Conservation (phyloP, 2,888 invertebrate genomes). For the Caenorhabditis wallacei region DNA sequence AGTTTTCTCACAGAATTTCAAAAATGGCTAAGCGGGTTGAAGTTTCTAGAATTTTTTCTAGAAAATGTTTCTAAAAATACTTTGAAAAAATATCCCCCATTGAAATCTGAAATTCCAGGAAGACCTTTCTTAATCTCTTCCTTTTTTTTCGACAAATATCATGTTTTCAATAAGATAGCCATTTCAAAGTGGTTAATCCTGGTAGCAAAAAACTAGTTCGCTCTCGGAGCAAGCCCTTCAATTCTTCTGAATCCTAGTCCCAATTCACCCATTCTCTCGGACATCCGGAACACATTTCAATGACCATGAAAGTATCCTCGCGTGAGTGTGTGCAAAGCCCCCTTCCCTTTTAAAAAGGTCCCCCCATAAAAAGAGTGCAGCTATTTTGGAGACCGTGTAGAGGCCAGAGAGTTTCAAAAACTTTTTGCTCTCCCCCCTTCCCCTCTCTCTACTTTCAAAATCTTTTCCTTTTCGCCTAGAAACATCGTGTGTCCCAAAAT, state of each 20-base stretch:
- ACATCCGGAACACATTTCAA: slow-evolving; percentile 59
- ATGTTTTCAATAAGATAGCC: background rate
- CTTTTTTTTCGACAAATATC: background rate
- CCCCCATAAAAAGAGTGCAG: slow-evolving; percentile 29
- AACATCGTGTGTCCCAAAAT: slow-evolving; percentile 19
- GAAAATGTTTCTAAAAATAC: too few species aligned
- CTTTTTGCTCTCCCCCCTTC: slow-evolving; percentile 27
- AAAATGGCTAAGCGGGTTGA: background rate
- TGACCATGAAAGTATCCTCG: slow-evolving; percentile 24
- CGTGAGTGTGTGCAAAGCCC: slow-evolving; percentile 1
- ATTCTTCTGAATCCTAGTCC: too few species aligned
- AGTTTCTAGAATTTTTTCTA: too few species aligned
- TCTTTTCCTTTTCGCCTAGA: slow-evolving; percentile 3
- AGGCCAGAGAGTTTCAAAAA: slow-evolving; percentile 28
- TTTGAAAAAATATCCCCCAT: too few species aligned
- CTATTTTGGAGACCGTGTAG: slow-evolving; percentile 34
- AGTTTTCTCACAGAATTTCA: background rate
- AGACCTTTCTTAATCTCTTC: slow-evolving; percentile 11
- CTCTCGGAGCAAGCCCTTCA: too few species aligned
- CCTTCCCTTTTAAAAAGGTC: background rate
- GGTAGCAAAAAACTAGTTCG: too few species aligned
- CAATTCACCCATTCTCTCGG: slow-evolving; percentile 25
- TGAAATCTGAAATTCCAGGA: background rate
- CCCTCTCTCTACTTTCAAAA: slow-evolving; percentile 2
- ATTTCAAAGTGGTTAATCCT: background rate